phyloP scores from a whole-genome alignment of 2,113 vertebrate species.

The Catharus fuscescens region DNA sequence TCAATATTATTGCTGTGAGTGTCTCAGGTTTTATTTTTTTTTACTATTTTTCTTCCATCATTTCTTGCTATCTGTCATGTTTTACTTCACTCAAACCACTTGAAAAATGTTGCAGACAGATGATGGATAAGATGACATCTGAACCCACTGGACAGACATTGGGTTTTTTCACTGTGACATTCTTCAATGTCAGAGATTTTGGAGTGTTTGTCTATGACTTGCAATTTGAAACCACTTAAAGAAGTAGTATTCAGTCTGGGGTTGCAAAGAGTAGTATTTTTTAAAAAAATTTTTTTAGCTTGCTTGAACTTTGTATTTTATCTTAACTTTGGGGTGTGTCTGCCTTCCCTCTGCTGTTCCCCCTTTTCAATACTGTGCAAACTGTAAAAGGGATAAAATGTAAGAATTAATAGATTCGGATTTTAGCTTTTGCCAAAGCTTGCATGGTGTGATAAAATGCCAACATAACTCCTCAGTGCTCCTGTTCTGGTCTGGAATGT shows the following conservation, averaged over 20 bases:
- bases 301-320: background rate
- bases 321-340: background rate
- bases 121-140: background rate
- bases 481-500: background rate
- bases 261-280: background rate
- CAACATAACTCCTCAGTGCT: accelerated
- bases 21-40: background rate
- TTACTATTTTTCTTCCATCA: background rate
- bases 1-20: constrained; percentile 97
- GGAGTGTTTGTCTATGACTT: background rate
- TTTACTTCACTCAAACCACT: background rate
- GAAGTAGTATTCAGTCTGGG: background rate
- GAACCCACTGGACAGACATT: background rate
- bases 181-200: background rate
- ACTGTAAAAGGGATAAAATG: background rate
- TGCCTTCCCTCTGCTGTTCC: too few relatives aligned
- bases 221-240: background rate
- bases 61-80: background rate
- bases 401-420: background rate
- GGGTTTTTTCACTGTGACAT: background rate
- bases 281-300: background rate
- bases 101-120: background rate
- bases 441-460: background rate
- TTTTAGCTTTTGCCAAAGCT: background rate
- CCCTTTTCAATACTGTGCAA: background rate